These are phyloP conservation scores for Fregetta grallaria DNA, from an alignment of 2,113 vertebrate species.

Conservation along the genomic window DNA sequence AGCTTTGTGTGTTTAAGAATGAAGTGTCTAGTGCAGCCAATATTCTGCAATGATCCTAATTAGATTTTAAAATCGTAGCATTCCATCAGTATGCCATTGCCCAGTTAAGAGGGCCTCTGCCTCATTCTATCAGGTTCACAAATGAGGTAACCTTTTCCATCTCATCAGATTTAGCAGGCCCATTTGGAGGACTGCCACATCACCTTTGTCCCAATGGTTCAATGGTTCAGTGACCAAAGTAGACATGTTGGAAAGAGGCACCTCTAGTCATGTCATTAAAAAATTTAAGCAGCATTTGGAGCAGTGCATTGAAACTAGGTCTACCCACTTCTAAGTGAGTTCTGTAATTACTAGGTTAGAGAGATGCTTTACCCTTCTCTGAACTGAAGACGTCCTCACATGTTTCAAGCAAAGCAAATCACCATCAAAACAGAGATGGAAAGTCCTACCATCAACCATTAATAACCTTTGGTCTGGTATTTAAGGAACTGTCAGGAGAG, in stretches of 20 bases:
- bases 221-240: neutral
- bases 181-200: neutral
- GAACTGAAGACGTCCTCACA: neutral
- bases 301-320: neutral
- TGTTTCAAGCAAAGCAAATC: neutral
- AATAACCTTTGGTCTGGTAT: neutral
- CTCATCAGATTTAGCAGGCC: neutral
- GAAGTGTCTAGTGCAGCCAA: neutral
- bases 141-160: neutral
- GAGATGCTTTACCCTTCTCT: neutral
- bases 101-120: neutral
- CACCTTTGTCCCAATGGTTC: neutral
- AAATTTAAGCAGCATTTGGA: neutral
- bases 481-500: neutral
- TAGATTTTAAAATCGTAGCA: neutral
- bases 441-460: neutral
- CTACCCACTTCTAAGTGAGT: neutral
- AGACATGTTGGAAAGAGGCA: neutral
- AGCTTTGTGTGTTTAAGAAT: neutral
- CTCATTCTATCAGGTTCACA: neutral
- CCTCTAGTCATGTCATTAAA: neutral
- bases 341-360: neutral
- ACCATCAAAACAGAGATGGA: neutral
- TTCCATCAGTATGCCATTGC: neutral
- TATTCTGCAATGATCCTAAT: neutral